Percentiles rank a stretch among this genome's conserved stretches.
Evolutionary conservation across 1,140 invertebrate species (phyloP).

Genomic region (Chironomus tepperi): DNA sequence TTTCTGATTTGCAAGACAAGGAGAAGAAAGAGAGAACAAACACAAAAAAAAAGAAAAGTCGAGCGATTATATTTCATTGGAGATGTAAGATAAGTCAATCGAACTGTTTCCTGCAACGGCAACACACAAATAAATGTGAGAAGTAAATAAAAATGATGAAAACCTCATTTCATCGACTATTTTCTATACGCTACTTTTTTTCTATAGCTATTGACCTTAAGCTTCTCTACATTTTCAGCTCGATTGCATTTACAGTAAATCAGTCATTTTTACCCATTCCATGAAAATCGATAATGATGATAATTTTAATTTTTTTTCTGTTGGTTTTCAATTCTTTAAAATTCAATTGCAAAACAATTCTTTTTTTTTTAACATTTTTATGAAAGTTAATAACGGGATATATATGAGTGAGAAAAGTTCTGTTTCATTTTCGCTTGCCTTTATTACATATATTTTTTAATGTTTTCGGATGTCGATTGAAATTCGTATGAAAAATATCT

Average conservation of each 20-base stretch:
- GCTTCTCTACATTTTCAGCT: background rate
- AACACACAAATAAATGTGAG: no score
- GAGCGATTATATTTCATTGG: no score
- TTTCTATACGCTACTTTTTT: background rate
- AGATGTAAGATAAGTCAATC: background rate
- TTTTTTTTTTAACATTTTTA: background rate
- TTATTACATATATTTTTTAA: no score
- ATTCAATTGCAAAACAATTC: no score
- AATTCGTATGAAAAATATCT: background rate
- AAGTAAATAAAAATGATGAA: background rate
- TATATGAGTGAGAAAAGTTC: background rate
- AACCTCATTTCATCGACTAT: background rate
- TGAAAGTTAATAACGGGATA: background rate
- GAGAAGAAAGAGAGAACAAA: background rate
- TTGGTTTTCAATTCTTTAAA: no score
- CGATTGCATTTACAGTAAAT: background rate
- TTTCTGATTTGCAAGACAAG: background rate
- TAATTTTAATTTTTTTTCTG: background rate
- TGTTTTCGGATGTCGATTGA: no score
- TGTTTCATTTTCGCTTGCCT: background rate
- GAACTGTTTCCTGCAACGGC: background rate
- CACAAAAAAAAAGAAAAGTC: no score
- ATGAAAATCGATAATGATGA: slow-evolving; percentile 3
- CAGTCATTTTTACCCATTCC: background rate
- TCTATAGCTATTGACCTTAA: background rate